These are phyloP conservation scores for Callopanchax toddi DNA, from an alignment of 2,113 vertebrate species.

Conservation along the genomic window DNA sequence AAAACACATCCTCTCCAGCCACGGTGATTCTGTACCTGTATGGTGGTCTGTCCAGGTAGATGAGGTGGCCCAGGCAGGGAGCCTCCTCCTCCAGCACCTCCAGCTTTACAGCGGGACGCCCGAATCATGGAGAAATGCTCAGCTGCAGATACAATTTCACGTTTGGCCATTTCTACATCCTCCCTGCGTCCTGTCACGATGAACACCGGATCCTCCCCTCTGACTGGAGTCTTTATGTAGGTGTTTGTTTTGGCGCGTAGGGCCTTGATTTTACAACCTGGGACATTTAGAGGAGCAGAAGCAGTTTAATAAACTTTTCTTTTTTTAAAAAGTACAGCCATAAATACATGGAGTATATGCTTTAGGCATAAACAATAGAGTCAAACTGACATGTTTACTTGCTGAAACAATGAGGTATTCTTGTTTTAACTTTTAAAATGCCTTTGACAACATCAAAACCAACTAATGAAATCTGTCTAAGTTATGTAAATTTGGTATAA, in stretches of 20 bases:
- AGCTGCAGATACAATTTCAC: constrained; percentile 93
- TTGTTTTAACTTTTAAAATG: no score
- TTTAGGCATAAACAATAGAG: no score
- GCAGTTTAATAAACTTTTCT: no score
- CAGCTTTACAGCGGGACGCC: constrained; percentile 88
- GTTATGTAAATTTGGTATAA: no score
- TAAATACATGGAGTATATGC: no score
- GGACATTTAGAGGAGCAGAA: constrained; percentile 11
- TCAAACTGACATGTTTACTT: no score
- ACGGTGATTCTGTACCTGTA: constrained; percentile 83
- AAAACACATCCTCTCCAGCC: neutral
- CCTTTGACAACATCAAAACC: no score
- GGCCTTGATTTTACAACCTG: constrained; percentile 99
- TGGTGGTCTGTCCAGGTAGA: constrained; percentile 94
- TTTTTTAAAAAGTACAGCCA: no score
- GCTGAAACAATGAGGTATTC: no score
- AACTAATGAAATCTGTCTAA: no score
- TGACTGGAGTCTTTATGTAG: constrained; percentile 95
- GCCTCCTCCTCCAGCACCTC: constrained; percentile 66
- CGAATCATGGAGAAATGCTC: constrained; percentile 98
- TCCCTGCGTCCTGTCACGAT: constrained; percentile 95
- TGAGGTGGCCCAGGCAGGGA: constrained; percentile 88
- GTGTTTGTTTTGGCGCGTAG: constrained; percentile 97
- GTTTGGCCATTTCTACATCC: constrained; percentile 96
- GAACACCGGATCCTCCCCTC: constrained; percentile 94